Base-by-base conservation (phyloP, 2,113 vertebrate genomes). In the Trogon melanurus region DNA sequence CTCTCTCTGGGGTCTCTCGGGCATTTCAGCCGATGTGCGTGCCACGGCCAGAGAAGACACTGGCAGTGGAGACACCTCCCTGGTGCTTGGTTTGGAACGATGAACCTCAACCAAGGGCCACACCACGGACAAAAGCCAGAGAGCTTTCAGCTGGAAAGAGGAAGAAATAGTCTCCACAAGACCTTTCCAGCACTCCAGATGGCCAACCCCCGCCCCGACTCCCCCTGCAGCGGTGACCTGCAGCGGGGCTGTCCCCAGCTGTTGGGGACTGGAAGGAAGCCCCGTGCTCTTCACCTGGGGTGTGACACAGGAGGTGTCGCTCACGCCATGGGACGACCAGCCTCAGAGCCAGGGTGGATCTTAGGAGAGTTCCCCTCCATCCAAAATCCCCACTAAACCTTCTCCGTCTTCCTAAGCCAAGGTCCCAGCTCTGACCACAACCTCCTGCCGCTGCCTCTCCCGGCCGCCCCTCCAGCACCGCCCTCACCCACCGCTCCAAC, bases 221-320 rank as follows among this genome's bases (percentile, higher is more conserved):
- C 53, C 21, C 20, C 27, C 5, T 23, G 65, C 34, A 18, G 70
- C 29, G 26, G 57, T 44, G 83, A 74, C 65, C 54, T 16, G 12
- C 36, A 3, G 7, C 7, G 47, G 38, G 36, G 4, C 45, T 17
- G 53, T 67, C 61, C 65, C n/a, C 48, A 20, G 66, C 17, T 0
- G 0, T 6, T 0, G 10, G 41, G 60, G 56, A 30, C 2, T 8
- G 53, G 48, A 36, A 54, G 60, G 65, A 48, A 32, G 44, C 5
- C 11, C 44, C 1, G 2, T 0, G 11, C 25, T 45, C 41, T 61
- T 8, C 9, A 8, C 60, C 3, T 4, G 2, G 79, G n/a, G 6
- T 62, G 60, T 38, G 64, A 53, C 94, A 69, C 38, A 30, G 45
- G 12, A 38, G 34, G 34, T 14, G 45, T 13, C 34, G 54, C 44